Base-by-base conservation (phyloP, 64 coral and sea anemone genomes). In the Montipora cactus region DNA sequence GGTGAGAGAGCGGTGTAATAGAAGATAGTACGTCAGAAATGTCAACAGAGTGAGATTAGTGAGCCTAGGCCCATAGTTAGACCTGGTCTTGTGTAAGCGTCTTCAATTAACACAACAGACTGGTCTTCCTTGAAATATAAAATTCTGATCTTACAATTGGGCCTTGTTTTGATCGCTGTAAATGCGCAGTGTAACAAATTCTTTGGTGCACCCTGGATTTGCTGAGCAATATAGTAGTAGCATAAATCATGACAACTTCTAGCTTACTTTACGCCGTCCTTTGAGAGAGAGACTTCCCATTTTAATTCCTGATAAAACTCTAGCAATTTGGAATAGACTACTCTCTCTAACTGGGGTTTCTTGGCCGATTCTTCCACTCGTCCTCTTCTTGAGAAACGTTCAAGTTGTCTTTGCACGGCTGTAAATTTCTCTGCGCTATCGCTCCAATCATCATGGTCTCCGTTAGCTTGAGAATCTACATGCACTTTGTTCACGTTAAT, bases 21-120 rank as follows among this genome's bases (percentile, higher is more conserved):
- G 28, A 1, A 28, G 69, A 64, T 88, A 88, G 46, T 88, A 88
- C 12, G 49, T 74, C 7, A 88, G 68, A 9, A 74, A 74, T n/a
- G 19, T 53, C 5, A 1, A 20, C 28, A 28, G 46, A 11, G 52
- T 88, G 2, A 88, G 13, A 5, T 79, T 19, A 0, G 84, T 88
- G 2, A 19, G 23, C 44, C 14, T 74, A 0, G 69, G 48, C 12
- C 84, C 70, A 22, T 88, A 88, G 21, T 22, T 55, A 13, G 2
- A 48, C 4, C 23, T 53, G 9, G 84, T 88, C 57, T 74, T 88
- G 49, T 88, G 28, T 28, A 88, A 15, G 6, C 46, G n/a, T 53
- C 18, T 25, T 74, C 68, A 15, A 37, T 11, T 21, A 75, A 88
- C 22, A 75, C 15, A 12, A 74, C 18, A 21, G 77, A 8, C 2